Evolutionary conservation across 1,140 invertebrate species (phyloP).

Genomic region (Oscheius sp.): DNA sequence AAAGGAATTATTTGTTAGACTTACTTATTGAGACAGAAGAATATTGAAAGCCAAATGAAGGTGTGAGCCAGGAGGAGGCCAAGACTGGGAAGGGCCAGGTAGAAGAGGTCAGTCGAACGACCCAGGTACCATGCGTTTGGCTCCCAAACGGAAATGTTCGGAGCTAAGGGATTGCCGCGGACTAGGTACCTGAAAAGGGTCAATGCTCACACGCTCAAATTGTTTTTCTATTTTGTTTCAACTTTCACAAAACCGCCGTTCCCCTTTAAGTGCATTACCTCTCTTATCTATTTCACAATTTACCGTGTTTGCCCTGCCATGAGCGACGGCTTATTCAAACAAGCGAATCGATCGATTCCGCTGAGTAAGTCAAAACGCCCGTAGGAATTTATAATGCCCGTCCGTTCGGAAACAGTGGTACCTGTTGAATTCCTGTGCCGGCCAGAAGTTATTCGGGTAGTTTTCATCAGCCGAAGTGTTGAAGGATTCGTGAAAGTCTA

Average conservation of each 20-base stretch:
- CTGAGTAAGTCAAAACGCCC: background rate
- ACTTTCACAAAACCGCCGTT: background rate
- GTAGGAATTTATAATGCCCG: too few species aligned
- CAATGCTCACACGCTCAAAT: background rate
- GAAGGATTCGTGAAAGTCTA: constrained; percentile 5
- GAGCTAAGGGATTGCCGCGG: background rate
- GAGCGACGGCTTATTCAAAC: background rate
- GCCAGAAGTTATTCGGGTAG: constrained; percentile 40
- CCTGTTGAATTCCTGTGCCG: constrained; percentile 42
- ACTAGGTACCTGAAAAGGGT: constrained; percentile 21
- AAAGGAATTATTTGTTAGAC: background rate
- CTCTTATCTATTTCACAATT: background rate
- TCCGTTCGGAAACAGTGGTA: constrained; percentile 5
- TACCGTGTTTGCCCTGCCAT: background rate
- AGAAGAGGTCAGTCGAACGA: background rate
- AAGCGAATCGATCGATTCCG: background rate
- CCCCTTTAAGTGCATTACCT: background rate
- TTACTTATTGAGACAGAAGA: constrained; percentile 14
- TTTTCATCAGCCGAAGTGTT: background rate
- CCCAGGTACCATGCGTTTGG: constrained; percentile 41
- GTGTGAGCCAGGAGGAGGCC: constrained; percentile 15
- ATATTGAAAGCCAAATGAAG: constrained; percentile 27
- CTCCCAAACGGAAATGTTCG: constrained; percentile 14
- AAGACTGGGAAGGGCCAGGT: constrained; percentile 23
- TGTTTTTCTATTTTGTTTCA: background rate